A percentile compares a stretch with the other conserved stretches of the same genome.
phyloP scores from a whole-genome alignment of 2,797 vertebrate species.

The Distichodus sexfasciatus region DNA sequence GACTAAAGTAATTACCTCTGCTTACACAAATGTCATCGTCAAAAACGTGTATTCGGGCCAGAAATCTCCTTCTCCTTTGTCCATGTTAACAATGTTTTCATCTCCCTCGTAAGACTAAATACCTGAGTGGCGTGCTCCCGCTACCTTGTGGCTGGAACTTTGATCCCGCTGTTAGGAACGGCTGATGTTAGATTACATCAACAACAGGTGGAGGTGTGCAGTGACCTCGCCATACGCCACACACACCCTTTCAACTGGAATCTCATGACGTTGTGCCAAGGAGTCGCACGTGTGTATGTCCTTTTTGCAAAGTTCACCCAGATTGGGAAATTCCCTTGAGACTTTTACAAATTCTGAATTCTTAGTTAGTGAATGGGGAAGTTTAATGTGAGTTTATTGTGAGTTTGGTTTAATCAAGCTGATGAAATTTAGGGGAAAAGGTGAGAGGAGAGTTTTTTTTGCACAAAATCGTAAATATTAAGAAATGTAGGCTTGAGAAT shows the following conservation, averaged over 20 bases:
- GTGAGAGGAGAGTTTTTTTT: neutral
- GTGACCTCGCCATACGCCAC: conserved; percentile 53
- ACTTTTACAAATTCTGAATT: conserved; percentile 45
- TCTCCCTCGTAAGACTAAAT: conserved; percentile 50
- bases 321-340: conserved; percentile 53
- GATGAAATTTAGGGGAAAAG: neutral
- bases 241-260: conserved; percentile 60
- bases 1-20: no score
- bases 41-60: neutral
- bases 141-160: conserved; percentile 62
- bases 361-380: conserved; percentile 1
- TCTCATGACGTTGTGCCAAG: conserved; percentile 49
- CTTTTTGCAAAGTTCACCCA: conserved; percentile 36
- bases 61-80: neutral
- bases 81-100: conserved; percentile 28
- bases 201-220: conserved; percentile 57
- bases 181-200: conserved; percentile 64
- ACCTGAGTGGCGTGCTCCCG: conserved; percentile 46
- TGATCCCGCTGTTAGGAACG: conserved; percentile 51
- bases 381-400: conserved; percentile 1
- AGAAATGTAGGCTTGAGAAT: no score
- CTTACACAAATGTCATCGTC: no score
- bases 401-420: neutral
- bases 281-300: conserved; percentile 31
- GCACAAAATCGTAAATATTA: no score